phyloP scores from a whole-genome alignment of 2,888 invertebrate genomes.

The Tribolium freemani region DNA sequence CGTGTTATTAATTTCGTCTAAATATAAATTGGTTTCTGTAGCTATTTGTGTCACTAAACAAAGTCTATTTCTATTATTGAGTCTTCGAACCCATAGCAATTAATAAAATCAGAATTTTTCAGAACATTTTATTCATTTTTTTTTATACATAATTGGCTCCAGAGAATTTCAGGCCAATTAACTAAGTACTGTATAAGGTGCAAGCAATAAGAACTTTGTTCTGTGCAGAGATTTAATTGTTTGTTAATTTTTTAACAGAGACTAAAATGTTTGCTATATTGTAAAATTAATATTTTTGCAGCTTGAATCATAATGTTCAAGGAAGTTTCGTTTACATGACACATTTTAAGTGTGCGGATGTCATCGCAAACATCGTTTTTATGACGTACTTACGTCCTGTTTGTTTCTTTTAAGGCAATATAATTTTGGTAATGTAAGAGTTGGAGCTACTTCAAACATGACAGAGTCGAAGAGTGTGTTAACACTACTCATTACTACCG shows the following conservation, averaged over 20 bases:
- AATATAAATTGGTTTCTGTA: neutral
- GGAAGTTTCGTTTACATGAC: neutral
- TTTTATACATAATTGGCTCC: too few species aligned
- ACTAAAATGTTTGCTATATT: too few species aligned
- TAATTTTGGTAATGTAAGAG: neutral
- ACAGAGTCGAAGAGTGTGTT: neutral
- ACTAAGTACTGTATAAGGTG: too few species aligned
- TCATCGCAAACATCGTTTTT: slow-evolving; percentile 12
- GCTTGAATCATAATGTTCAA: neutral
- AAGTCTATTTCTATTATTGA: too few species aligned
- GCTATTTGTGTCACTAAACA: neutral
- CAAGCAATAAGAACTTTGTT: too few species aligned
- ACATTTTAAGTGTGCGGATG: neutral
- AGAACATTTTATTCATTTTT: too few species aligned
- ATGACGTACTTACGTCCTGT: slow-evolving; percentile 14
- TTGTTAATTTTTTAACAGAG: too few species aligned
- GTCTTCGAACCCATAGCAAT: too few species aligned
- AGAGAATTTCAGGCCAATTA: too few species aligned
- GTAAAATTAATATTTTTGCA: too few species aligned
- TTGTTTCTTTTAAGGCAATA: slow-evolving; percentile 1
- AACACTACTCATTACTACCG: neutral
- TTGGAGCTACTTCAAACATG: neutral
- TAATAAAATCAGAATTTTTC: too few species aligned
- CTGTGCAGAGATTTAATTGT: too few species aligned
- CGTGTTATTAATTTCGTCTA: neutral